These are phyloP conservation scores for Heloderma charlesbogerti DNA, from an alignment of 2,113 vertebrate genomes.

Conservation along the genomic window DNA sequence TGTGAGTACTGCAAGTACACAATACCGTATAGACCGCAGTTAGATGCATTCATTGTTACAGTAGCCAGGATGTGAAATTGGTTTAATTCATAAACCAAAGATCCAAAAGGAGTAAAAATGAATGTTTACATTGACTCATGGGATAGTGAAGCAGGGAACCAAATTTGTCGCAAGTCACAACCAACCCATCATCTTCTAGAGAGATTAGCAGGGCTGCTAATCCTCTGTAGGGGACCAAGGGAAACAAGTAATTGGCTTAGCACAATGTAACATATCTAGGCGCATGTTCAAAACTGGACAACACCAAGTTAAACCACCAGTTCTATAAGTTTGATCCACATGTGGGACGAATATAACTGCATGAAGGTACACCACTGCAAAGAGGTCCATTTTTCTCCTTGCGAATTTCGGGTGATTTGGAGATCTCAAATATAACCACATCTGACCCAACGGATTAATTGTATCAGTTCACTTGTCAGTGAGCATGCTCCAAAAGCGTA, in stretches of 20 bases:
- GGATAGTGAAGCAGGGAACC: not conserved
- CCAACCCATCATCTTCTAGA: not conserved
- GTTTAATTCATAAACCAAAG: not conserved
- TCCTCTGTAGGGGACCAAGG: not conserved
- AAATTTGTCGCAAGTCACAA: not conserved
- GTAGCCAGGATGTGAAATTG: not conserved
- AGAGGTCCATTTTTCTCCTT: not conserved
- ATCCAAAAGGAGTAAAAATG: not conserved
- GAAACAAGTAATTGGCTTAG: not conserved
- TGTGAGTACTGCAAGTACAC: not conserved
- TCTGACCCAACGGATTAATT: not conserved
- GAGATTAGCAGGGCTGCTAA: not conserved
- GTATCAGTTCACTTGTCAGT: not conserved
- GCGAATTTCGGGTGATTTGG: not conserved
- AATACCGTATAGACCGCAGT: not conserved
- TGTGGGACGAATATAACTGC: not conserved
- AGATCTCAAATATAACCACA: not conserved
- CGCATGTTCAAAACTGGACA: not conserved
- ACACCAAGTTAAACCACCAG: not conserved
- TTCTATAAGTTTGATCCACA: not conserved
- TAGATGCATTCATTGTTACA: not conserved
- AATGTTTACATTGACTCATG: not conserved
- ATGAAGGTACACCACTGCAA: not conserved
- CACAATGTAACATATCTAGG: not conserved
- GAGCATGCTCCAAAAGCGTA: too few relatives aligned